Base-by-base conservation (phyloP, 2,113 vertebrate species). In the Archilochus colubris region DNA sequence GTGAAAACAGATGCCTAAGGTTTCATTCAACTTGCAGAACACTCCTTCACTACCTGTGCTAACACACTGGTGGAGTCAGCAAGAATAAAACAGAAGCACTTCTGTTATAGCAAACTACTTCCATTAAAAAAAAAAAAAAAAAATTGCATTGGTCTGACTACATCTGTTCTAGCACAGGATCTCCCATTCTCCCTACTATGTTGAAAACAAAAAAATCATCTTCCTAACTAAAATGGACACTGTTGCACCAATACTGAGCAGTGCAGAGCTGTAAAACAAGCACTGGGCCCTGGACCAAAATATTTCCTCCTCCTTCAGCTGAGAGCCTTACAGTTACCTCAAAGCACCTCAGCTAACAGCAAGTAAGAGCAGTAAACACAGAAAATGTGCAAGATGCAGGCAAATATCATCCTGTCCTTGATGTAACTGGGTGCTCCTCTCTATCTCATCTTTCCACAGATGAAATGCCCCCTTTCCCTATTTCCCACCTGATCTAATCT, bases 401-500 rank as follows among this genome's bases (percentile, higher is more conserved):
- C 50, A 82, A 40, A 40, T 21, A 53, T 61, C 27, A 14, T 40
- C n/a, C 24, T 18, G 28, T 9, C 28, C 31, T 67, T 63, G 36
- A 77, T 31, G 24, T n/a, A 85, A 1, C 10, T 6, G 36, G 16
- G 18, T 24, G 25, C 18, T 36, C 22, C 24, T 46, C 66, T 43
- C 25, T 7, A 5, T 36, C n/a, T 48, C 24, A 0, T 7, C 14
- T 4, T 23, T 22, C 33, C 57, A 76, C 1, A 50, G 25, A 68
- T 2, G 2, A 91, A 86, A 81, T 9, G 14, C 8, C 12, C 50
- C 31, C 50, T 94, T 69, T 28, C 51, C n/a, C 82, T 76, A 74
- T n/a, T 3, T 9, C 36, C n/a, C 40, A 14, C 12, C 27, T 72
- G 36, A 68, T 21, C 14, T 24, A 38, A 10, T 21, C 28, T 55